These are phyloP conservation scores for Drosophila repletoides DNA, from an alignment of 1,140 invertebrate genomes.

Conservation along the genomic window DNA sequence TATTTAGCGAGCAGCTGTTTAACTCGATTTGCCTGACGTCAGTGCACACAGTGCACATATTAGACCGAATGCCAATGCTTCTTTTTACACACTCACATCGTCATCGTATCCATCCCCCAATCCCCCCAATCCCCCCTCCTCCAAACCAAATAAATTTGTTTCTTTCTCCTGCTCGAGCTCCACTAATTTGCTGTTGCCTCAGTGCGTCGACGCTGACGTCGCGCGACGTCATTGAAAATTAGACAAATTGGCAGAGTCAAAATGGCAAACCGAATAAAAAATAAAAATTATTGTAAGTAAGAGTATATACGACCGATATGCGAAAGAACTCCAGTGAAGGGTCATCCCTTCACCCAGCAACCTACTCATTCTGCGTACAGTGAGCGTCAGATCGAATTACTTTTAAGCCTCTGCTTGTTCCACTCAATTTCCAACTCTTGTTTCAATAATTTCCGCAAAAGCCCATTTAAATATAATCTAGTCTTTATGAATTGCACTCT, in stretches of 20 bases:
- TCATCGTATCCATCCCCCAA: no score
- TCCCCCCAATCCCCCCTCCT: no score
- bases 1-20: conserved; percentile 77
- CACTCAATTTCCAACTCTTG: no score
- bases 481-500: no score
- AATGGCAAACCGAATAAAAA: conserved; percentile 53
- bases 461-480: no score
- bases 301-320: neutral
- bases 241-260: conserved; percentile 74
- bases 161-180: conserved; percentile 14
- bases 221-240: conserved; percentile 80
- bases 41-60: conserved; percentile 23
- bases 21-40: conserved; percentile 66
- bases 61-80: conserved; percentile 14
- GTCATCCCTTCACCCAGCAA: no score
- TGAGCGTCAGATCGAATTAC: no score
- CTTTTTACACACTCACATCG: neutral
- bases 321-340: conserved; percentile 19
- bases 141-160: conserved; percentile 1
- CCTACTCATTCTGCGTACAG: no score
- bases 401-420: no score
- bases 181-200: conserved; percentile 72
- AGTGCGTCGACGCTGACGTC: conserved; percentile 39
- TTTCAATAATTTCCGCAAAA: no score
- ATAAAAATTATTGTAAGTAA: conserved; percentile 10